Base-by-base conservation (phyloP, 2,113 vertebrate genomes). In the Gymnorhina tibicen region DNA sequence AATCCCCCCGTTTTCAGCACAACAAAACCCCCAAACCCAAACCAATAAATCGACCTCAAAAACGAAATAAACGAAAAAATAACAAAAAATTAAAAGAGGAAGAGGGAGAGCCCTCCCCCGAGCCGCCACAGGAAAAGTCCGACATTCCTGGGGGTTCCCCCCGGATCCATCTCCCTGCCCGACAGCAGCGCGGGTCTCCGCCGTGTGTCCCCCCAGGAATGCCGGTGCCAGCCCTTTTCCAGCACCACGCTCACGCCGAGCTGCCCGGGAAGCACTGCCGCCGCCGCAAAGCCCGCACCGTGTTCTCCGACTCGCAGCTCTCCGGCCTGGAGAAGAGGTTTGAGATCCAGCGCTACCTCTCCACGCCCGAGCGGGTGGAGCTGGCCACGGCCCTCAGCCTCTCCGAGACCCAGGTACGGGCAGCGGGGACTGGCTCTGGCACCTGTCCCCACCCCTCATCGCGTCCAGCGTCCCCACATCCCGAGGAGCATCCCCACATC, bases 291-390 rank as follows among this genome's bases (percentile, higher is more conserved):
- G 99, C 99, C 67, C 97, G 99, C 90, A 99, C 99, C 6, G 99
- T 99, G 3, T 99, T 99, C 97, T 99, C 99, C 4, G 99, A 99
- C 97, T 99, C 99, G 4, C 99, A 99, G 98, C 98, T 99, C 73
- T 99, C 99, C 0, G 99, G 99, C 15, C 95, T 99, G 96, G 99
- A 99, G 98, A 99, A 99, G 96, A 98, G 99, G 35, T 99, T 99
- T 53, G 99, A 99, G 91, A 98, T 99, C 83, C 99, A 99, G 98
- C 98, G 99, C 11, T 99, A 99, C 89, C 98, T 99, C 37, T 99
- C 99, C 93, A 99, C 99, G 0, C 99, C 99, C 3, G 99, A 99
- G 95, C 98, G 99, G 81, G 99, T 99, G 95, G 99, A 99, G 89
- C 97, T 99, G 97, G 99, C 99, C 78, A 99, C 99, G 2, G 99